Percentiles rank a stretch among this genome's conserved stretches.
phyloP scores from a whole-genome alignment of 2,888 invertebrate species.

The Diplazon laetatorius region DNA sequence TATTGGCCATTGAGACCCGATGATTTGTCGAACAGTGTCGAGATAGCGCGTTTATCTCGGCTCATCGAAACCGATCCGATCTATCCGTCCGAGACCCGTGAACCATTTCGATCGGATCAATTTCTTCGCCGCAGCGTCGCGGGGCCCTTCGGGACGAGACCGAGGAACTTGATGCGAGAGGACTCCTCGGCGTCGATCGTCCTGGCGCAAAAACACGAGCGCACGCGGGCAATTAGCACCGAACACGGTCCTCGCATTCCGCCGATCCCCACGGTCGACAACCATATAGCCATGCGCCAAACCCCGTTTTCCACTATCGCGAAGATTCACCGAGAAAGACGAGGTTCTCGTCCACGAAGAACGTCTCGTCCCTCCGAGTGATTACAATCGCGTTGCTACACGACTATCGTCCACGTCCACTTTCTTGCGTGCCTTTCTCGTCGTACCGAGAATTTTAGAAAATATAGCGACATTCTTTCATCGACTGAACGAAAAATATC shows the following conservation, averaged over 20 bases:
- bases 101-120: conserved; percentile 50
- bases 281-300: conserved; percentile 17
- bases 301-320: conserved; percentile 48
- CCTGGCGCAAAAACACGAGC: conserved; percentile 68
- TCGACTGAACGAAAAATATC: too few species aligned
- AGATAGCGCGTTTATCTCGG: conserved; percentile 23
- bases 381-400: conserved; percentile 35
- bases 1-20: conserved; percentile 2
- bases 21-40: conserved; percentile 40
- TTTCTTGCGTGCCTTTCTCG: background rate
- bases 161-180: conserved; percentile 52
- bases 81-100: conserved; percentile 30
- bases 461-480: too few species aligned
- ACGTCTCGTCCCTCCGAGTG: conserved; percentile 12
- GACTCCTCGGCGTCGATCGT: conserved; percentile 53
- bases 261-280: conserved; percentile 38
- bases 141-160: conserved; percentile 25
- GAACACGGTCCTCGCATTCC: conserved; percentile 70
- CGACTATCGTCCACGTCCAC: background rate
- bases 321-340: conserved; percentile 18
- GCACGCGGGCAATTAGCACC: conserved; percentile 70
- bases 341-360: too few species aligned
- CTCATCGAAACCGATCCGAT: conserved; percentile 25
- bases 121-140: conserved; percentile 33
- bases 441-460: background rate